Evolutionary conservation across 2,113 vertebrate species (phyloP).

Genomic region (Paedocypris sp.): DNA sequence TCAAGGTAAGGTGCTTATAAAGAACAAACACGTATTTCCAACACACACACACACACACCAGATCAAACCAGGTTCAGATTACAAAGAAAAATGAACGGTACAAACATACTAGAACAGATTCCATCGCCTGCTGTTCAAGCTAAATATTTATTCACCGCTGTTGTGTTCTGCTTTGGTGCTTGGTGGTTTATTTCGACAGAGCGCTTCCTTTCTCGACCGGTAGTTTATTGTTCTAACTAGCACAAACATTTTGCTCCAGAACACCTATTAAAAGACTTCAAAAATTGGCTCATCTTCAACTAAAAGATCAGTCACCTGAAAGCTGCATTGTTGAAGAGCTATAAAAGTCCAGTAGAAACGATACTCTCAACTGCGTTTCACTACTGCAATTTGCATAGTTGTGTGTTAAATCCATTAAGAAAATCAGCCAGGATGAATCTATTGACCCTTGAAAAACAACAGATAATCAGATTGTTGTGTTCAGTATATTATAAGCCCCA

Average conservation of each 20-base stretch:
- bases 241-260: background rate
- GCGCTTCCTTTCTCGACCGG: background rate
- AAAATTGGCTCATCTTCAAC: background rate
- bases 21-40: slow-evolving; percentile 10
- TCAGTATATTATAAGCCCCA: too few species aligned
- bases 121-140: background rate
- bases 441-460: too few species aligned
- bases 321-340: background rate
- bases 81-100: background rate
- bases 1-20: slow-evolving; percentile 19
- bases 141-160: slow-evolving; percentile 1
- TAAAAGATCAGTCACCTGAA: background rate
- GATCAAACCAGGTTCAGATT: background rate
- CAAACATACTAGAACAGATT: slow-evolving; percentile 17
- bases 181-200: slow-evolving; percentile 5
- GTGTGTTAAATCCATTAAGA: too few species aligned
- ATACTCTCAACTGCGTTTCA: background rate
- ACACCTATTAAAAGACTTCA: background rate
- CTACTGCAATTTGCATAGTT: background rate
- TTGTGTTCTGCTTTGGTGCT: slow-evolving; percentile 10
- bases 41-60: background rate
- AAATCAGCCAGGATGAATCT: too few species aligned
- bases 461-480: too few species aligned
- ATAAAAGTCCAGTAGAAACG: background rate
- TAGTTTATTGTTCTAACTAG: slow-evolving; percentile 18